phyloP scores from a whole-genome alignment of 2,797 vertebrate genomes.

The Hoplostethus mediterraneus region DNA sequence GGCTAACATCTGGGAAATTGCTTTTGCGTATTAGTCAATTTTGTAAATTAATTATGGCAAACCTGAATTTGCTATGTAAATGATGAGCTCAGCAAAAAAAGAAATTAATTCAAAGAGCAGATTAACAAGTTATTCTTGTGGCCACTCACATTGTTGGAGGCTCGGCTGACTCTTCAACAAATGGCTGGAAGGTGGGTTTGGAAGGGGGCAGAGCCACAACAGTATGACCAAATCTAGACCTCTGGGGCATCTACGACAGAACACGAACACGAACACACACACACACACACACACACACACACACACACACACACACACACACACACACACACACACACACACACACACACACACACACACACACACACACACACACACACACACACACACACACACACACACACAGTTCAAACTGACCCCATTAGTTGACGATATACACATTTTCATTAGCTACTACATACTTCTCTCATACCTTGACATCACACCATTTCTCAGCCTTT shows the following conservation, averaged over 20 bases:
- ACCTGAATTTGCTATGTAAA: neutral
- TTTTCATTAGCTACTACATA: neutral
- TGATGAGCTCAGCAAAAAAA: neutral
- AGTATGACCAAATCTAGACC: slow-evolving; percentile 75
- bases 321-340: slow-evolving; percentile 7
- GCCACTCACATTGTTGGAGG: slow-evolving; percentile 91
- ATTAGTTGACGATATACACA: neutral
- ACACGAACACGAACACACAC: neutral
- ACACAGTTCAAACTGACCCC: neutral
- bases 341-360: slow-evolving; percentile 10
- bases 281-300: slow-evolving; percentile 2
- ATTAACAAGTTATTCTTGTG: neutral
- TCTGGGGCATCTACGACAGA: slow-evolving; percentile 78
- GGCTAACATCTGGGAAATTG: neutral
- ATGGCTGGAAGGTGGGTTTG: slow-evolving; percentile 90
- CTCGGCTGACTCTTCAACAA: slow-evolving; percentile 91
- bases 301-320: slow-evolving; percentile 7
- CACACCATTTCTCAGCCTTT: slow-evolving; percentile 89
- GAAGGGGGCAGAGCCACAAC: slow-evolving; percentile 75
- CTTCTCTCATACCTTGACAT: slow-evolving; percentile 85
- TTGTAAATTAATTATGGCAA: neutral
- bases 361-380: slow-evolving; percentile 7
- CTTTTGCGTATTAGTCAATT: neutral
- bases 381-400: slow-evolving; percentile 17
- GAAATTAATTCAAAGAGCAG: neutral